phyloP scores from a whole-genome alignment of 2,113 vertebrate species.

The Myrmecobius fasciatus region DNA sequence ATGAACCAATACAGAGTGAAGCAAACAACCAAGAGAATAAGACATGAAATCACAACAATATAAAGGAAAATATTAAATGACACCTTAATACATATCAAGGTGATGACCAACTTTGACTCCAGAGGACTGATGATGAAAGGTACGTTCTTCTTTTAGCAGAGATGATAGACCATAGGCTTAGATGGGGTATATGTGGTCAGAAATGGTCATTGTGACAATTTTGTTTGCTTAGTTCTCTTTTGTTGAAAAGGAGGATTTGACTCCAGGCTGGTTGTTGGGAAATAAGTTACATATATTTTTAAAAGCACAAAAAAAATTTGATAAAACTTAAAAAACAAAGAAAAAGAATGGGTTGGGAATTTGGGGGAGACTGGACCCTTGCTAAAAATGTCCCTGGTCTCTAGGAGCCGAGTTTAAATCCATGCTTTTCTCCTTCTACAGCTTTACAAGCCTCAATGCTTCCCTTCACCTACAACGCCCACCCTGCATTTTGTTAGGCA shows the following conservation, averaged over 20 bases:
- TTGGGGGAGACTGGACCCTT: background rate
- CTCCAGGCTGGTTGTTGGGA: background rate
- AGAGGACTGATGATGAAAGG: background rate
- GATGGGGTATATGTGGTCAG: background rate
- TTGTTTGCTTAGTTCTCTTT: background rate
- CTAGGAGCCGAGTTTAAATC: background rate
- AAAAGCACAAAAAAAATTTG: background rate
- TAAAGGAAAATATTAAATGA: background rate
- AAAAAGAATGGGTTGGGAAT: background rate
- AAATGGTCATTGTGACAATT: background rate
- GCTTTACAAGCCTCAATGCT: background rate
- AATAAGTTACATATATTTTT: background rate
- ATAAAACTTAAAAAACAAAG: no score
- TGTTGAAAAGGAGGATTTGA: background rate
- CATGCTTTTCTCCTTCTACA: fast-evolving
- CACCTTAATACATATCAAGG: background rate
- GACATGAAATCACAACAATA: background rate
- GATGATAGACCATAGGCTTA: background rate
- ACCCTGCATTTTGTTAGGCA: conserved; percentile 55
- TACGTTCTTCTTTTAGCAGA: background rate
- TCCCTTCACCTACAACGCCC: background rate
- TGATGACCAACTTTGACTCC: background rate
- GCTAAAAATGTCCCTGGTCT: background rate
- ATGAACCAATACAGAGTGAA: background rate
- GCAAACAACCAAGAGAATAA: background rate